Base-by-base conservation (phyloP, 1,140 invertebrate species). In the Drosophila nigromelanica region DNA sequence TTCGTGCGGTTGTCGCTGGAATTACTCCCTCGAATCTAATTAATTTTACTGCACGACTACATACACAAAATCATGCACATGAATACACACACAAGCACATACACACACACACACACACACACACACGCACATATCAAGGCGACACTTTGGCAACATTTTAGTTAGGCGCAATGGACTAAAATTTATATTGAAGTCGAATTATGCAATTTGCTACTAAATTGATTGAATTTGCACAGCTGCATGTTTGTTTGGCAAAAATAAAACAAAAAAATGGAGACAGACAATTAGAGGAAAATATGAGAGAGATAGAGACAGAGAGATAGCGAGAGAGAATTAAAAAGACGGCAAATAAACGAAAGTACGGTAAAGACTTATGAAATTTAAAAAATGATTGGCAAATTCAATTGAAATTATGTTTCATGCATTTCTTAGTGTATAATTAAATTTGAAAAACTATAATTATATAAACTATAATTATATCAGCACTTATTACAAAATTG, bases 21-120 rank as follows among this genome's bases (percentile, higher is more conserved):
- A 91, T 91, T 89, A 89, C 83, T 90, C 85, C 90, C 87, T 90
- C 85, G 90, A 90, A 91, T 91, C 90, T 91, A 91, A 91, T 91
- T 91, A 91, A 91, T 91, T 91, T 91, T 91, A 91, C 91, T 91
- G 90, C 90, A 83, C 90, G 75, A 86, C 73, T 82, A 86, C 81
- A 90, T 70, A 63, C 74, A 62, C 37, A 30, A 70, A 69, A 69
- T 69, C 60, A 67, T 45, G 54, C 62, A 76, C 45, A 80, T 50
- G 39, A 42, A 64, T 10, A 60, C 61, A 63, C 47, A 58, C 45
- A 48, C 64, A 55, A 45, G 21, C 50, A 52, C 52, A 58, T 10
- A 35, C 33, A 51, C 18, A 18, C 18, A 18, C 18, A 61, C 42
- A 61, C 30, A 45, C 5, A 48, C 33, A 42, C 42, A 43, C 14